Conservation (phyloP, 2,888 invertebrate species). For the Lasioglossum zephyrum region DNA sequence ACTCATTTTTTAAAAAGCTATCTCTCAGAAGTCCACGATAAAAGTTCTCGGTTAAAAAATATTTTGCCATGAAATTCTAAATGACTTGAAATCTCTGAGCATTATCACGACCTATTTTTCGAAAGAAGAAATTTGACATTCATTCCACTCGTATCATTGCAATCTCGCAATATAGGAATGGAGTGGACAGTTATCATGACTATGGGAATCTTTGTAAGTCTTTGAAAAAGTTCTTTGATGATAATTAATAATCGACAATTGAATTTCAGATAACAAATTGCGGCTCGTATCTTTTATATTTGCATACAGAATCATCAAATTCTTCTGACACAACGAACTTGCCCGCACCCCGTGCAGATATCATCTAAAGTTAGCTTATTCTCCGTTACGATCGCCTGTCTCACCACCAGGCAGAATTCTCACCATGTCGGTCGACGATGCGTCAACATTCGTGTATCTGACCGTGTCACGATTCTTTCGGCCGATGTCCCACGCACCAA, state of each 20-base stretch:
- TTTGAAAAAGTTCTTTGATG: neutral
- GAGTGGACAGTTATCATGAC: neutral
- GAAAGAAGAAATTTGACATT: neutral
- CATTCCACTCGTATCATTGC: neutral
- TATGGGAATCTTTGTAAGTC: neutral
- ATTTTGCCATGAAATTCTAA: neutral
- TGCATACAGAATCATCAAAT: neutral
- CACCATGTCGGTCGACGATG: slow-evolving; percentile 80
- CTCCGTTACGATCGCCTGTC: slow-evolving; percentile 73
- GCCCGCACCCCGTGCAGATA: neutral
- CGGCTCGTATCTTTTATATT: neutral
- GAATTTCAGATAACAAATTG: neutral
- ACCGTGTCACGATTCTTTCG: slow-evolving; percentile 79
- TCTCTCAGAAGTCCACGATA: neutral
- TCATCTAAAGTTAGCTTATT: slow-evolving; percentile 57
- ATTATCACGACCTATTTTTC: neutral
- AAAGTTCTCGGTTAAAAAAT: neutral
- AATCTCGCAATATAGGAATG: neutral
- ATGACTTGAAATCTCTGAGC: neutral
- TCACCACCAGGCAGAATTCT: slow-evolving; percentile 79
- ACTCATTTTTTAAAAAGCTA: neutral
- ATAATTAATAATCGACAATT: neutral
- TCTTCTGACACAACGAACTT: neutral
- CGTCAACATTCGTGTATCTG: slow-evolving; percentile 81
- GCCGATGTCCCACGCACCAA: slow-evolving; percentile 76